phyloP scores from a whole-genome alignment of 2,888 invertebrate genomes.

The Tenthredo notha region DNA sequence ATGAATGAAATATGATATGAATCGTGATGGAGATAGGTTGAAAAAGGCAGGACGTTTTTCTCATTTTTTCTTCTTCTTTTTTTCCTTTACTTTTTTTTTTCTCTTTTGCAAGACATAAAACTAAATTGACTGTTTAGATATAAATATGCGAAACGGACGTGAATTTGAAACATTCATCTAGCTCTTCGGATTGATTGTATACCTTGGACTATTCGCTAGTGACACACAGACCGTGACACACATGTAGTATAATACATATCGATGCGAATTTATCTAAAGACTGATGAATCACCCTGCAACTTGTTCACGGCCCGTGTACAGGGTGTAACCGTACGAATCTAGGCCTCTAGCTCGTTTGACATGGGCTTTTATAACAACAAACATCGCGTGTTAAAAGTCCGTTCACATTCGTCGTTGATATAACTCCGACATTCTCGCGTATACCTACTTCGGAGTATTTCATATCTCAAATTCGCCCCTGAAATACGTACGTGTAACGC shows the following conservation, averaged over 20 bases:
- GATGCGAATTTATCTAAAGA: not conserved
- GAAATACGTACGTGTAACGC: slow-evolving; percentile 11
- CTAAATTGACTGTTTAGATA: not conserved
- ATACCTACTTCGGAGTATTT: slow-evolving; percentile 1
- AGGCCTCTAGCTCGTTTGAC: not conserved
- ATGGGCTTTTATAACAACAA: slow-evolving; percentile 15
- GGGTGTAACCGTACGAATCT: not conserved
- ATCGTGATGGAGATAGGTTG: not conserved
- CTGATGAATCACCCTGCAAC: not conserved
- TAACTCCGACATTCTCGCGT: slow-evolving; percentile 3
- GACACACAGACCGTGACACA: not conserved
- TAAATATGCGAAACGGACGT: not conserved
- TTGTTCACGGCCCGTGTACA: not conserved
- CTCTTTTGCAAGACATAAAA: not conserved
- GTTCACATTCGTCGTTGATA: slow-evolving; percentile 16
- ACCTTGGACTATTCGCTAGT: not conserved
- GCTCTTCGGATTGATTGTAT: not conserved
- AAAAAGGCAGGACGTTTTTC: not conserved
- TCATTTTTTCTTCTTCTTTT: not conserved
- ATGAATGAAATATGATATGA: not conserved
- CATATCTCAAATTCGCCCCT: slow-evolving; percentile 14
- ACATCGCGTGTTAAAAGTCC: slow-evolving; percentile 32
- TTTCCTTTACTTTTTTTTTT: not conserved
- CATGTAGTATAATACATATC: not conserved
- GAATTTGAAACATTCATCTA: slow-evolving; percentile 31